Evolutionary conservation across 2,113 vertebrate genomes (phyloP).

Genomic region (Callionymus lyra): DNA sequence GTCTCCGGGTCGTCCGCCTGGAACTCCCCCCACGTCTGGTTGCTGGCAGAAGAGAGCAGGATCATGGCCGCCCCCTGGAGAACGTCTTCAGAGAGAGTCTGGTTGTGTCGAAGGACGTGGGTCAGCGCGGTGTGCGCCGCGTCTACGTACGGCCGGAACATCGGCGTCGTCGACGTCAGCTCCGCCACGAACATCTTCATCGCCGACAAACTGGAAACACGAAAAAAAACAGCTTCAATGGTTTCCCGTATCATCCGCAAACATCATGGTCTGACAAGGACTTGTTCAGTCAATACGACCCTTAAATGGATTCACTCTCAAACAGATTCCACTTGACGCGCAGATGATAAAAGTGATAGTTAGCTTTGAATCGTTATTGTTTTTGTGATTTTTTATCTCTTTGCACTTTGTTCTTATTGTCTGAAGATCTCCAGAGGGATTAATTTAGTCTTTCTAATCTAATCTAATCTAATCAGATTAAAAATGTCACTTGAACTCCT

Average conservation of each 20-base stretch:
- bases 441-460: no score
- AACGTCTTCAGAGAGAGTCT: conserved; percentile 20
- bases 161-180: conserved; percentile 15
- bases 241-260: no score
- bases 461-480: no score
- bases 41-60: conserved; percentile 44
- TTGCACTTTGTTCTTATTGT: no score
- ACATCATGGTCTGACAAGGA: no score
- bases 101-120: conserved; percentile 29
- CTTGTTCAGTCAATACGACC: no score
- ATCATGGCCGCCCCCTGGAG: conserved; percentile 35
- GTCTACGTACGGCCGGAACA: conserved; percentile 30
- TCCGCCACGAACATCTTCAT: conserved; percentile 35
- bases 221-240: conserved; percentile 9
- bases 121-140: conserved; percentile 28
- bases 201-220: conserved; percentile 36
- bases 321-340: conserved; percentile 21
- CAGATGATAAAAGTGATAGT: conserved; percentile 35
- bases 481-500: no score
- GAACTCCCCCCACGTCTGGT: conserved; percentile 16
- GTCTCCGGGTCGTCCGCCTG: conserved; percentile 1
- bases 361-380: no score
- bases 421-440: no score
- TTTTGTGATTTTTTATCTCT: no score
- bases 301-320: no score